Evolutionary conservation across 2,113 vertebrate genomes (phyloP).

Genomic region (Phainopepla nitens): DNA sequence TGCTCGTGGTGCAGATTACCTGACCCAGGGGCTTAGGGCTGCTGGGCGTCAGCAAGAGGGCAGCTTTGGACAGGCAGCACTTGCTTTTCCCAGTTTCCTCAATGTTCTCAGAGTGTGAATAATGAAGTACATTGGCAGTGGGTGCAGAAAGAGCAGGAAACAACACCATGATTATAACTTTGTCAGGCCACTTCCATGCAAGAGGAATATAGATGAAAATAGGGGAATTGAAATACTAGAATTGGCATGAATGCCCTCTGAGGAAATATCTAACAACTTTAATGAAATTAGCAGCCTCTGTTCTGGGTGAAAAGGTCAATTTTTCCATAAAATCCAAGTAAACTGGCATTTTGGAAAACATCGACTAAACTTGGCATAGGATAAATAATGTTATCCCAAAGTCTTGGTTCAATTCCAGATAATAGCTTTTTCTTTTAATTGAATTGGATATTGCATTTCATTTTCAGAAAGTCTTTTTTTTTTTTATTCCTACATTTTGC

Average conservation of each 20-base stretch:
- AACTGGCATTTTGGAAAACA: constrained; percentile 53
- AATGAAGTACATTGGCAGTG: not conserved
- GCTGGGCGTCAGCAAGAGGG: not conserved
- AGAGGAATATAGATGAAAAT: constrained; percentile 23
- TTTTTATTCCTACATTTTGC: constrained; percentile 43
- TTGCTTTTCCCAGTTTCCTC: not conserved
- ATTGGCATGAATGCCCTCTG: constrained; percentile 12
- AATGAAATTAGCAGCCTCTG: constrained; percentile 64
- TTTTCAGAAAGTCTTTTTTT: constrained; percentile 58
- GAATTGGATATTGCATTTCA: constrained; percentile 65
- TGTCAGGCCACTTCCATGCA: not conserved
- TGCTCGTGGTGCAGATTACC: constrained; percentile 30
- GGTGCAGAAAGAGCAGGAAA: not conserved
- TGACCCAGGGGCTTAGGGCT: not conserved
- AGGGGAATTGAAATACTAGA: constrained; percentile 16
- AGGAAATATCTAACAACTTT: constrained; percentile 42
- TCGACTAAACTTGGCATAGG: constrained; percentile 55
- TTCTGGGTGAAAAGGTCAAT: constrained; percentile 65
- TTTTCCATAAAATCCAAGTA: constrained; percentile 63
- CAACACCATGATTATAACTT: not conserved
- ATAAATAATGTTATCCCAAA: constrained; percentile 47
- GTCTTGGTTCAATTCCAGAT: constrained; percentile 67
- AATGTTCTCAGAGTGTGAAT: not conserved
- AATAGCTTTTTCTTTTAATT: constrained; percentile 65
- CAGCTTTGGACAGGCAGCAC: not conserved